Conservation (phyloP, 2,113 vertebrate genomes). For the Bubo blakistoni region DNA sequence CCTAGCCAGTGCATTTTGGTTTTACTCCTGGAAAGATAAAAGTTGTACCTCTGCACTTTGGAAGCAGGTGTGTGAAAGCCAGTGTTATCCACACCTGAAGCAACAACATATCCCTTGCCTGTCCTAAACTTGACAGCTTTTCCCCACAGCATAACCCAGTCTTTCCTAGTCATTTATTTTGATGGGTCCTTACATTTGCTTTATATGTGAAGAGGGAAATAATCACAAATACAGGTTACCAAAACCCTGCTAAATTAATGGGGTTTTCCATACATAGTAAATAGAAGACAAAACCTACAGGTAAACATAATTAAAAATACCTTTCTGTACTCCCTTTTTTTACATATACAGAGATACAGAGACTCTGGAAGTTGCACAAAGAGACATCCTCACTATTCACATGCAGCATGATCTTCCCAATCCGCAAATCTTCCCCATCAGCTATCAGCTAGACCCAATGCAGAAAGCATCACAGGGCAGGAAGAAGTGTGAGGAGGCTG, state of each 20-base stretch:
- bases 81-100: background rate
- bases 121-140: background rate
- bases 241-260: background rate
- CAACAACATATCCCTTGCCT: background rate
- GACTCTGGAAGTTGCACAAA: background rate
- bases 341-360: background rate
- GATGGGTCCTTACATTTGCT: background rate
- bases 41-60: background rate
- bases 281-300: background rate
- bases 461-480: background rate
- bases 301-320: background rate
- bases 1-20: background rate
- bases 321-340: background rate
- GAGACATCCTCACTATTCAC: background rate
- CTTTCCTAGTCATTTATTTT: background rate
- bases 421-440: background rate
- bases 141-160: background rate
- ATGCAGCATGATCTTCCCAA: background rate
- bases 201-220: background rate
- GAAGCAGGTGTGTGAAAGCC: background rate
- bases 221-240: background rate
- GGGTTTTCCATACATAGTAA: background rate
- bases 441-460: background rate
- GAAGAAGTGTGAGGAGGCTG: background rate
- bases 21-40: background rate